A percentile compares a stretch with the other conserved stretches of the same genome.
These are phyloP conservation scores for Grammomys dolichurus DNA, from an alignment of 2,113 vertebrate species.

Conservation along the genomic window DNA sequence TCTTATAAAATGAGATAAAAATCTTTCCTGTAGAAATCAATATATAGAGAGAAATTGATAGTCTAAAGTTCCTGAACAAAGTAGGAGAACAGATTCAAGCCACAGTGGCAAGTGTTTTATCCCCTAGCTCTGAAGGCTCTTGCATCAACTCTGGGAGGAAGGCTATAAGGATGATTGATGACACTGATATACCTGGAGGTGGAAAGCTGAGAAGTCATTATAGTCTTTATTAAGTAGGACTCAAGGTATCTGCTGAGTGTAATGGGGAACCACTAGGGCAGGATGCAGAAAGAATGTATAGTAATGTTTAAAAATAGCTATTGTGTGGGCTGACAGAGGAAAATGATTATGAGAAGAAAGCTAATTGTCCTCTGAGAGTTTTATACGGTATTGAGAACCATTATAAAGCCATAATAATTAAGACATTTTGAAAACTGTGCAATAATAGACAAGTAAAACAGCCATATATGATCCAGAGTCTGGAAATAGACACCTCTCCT, in stretches of 20 bases:
- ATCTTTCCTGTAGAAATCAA: neutral
- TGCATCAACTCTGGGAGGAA: constrained; percentile 19
- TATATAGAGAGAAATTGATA: neutral
- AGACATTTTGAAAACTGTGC: constrained; percentile 3
- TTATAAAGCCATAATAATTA: neutral
- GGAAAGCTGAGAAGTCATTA: constrained; percentile 59
- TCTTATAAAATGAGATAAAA: neutral
- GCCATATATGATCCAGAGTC: neutral
- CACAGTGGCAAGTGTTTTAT: neutral
- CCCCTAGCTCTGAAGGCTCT: neutral
- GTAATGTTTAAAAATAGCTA: constrained; percentile 46
- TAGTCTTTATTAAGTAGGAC: constrained; percentile 59
- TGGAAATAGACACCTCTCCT: neutral
- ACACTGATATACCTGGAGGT: neutral
- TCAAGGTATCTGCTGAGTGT: constrained; percentile 46
- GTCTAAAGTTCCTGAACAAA: neutral
- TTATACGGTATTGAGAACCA: neutral
- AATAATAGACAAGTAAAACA: neutral
- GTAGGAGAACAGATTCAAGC: neutral
- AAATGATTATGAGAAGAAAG: neutral
- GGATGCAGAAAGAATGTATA: neutral
- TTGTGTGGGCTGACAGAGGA: neutral
- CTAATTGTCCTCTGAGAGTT: constrained; percentile 31
- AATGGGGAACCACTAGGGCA: neutral
- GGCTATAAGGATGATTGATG: constrained; percentile 60